Conservation (phyloP, 2,797 vertebrate genomes). For the Sphaeramia orbicularis region DNA sequence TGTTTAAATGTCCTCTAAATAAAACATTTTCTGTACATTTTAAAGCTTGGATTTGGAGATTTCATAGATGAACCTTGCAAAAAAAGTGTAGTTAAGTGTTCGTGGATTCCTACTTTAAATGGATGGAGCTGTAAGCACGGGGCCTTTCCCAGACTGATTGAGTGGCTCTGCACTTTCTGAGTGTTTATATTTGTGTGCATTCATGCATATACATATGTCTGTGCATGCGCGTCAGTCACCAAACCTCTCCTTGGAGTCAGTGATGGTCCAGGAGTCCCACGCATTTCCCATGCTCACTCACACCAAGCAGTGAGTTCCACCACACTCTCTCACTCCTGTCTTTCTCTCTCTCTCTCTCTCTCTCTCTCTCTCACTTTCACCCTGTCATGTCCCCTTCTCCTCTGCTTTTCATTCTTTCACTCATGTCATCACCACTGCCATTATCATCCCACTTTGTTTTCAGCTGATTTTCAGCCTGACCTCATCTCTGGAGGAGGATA, state of each 20-base stretch:
- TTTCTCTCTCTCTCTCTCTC: slow-evolving; percentile 58
- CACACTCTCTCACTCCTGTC: slow-evolving; percentile 54
- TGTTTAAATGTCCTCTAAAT: slow-evolving; percentile 4
- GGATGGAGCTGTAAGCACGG: background rate
- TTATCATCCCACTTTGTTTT: slow-evolving; percentile 78
- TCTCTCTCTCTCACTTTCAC: slow-evolving; percentile 61
- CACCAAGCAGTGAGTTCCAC: slow-evolving; percentile 83
- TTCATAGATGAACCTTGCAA: background rate
- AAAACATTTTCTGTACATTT: background rate
- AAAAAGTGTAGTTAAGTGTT: background rate
- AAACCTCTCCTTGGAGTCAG: slow-evolving; percentile 70
- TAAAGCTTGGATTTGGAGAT: background rate
- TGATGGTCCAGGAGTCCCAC: slow-evolving; percentile 82
- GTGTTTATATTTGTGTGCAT: slow-evolving; percentile 26
- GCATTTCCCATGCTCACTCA: slow-evolving; percentile 87
- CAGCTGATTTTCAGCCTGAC: slow-evolving; percentile 78
- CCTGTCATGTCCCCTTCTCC: slow-evolving; percentile 60
- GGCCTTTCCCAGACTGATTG: slow-evolving; percentile 10
- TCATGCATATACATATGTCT: slow-evolving; percentile 25
- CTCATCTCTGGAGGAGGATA: slow-evolving; percentile 79
- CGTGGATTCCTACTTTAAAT: slow-evolving; percentile 13
- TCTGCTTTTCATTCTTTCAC: slow-evolving; percentile 64
- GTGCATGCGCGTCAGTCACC: slow-evolving; percentile 55
- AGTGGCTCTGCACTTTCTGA: slow-evolving; percentile 20
- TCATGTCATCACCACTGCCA: slow-evolving; percentile 60